Evolutionary conservation across 2,113 vertebrate species (phyloP).

Genomic region (Ahaetulla prasina): DNA sequence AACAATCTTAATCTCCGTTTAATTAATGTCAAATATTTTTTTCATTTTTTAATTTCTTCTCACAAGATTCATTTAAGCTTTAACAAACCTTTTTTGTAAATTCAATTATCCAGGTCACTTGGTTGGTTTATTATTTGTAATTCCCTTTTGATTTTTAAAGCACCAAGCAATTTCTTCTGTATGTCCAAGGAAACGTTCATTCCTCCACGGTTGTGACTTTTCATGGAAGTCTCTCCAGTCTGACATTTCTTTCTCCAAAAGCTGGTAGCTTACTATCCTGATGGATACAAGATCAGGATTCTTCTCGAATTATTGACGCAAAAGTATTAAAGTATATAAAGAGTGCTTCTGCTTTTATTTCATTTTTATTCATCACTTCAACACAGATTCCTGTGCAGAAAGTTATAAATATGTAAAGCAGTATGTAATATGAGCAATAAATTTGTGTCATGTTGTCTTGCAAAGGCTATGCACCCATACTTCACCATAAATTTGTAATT

Average conservation of each 20-base stretch:
- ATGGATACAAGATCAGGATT: neutral
- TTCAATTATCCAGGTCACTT: neutral
- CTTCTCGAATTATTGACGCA: neutral
- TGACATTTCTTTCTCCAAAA: neutral
- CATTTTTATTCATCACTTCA: neutral
- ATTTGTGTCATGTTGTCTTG: neutral
- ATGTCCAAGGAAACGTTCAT: neutral
- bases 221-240: neutral
- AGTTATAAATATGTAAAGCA: neutral
- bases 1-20: no score
- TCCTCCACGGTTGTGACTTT: neutral
- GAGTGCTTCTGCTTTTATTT: neutral
- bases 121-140: neutral
- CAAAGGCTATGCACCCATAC: neutral
- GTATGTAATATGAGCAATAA: neutral
- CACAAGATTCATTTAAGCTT: neutral
- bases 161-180: neutral
- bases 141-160: neutral
- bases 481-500: neutral
- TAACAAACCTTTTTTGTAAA: neutral
- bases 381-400: neutral
- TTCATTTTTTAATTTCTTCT: neutral
- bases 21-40: neutral
- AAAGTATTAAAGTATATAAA: neutral
- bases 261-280: neutral